phyloP scores from a whole-genome alignment of 2,888 invertebrate genomes.

The Vanessa cardui region DNA sequence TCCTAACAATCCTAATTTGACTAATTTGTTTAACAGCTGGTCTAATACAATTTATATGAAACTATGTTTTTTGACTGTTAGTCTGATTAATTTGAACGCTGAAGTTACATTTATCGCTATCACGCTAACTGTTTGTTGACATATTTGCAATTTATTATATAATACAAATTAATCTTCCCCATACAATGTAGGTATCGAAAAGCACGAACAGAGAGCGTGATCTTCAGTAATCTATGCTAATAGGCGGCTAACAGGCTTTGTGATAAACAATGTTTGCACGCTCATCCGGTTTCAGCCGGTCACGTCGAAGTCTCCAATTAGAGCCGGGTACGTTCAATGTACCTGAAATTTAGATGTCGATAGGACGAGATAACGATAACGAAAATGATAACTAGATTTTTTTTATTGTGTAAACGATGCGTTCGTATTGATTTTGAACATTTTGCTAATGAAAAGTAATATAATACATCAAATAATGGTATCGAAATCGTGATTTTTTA shows the following conservation, averaged over 20 bases:
- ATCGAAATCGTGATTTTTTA: too few relatives aligned
- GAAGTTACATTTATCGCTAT: neutral
- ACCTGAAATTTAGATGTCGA: conserved; percentile 22
- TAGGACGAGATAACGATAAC: conserved; percentile 4
- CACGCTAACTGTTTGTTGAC: neutral
- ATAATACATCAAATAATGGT: too few relatives aligned
- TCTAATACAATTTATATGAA: too few relatives aligned
- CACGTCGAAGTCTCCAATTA: conserved; percentile 23
- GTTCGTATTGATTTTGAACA: too few relatives aligned
- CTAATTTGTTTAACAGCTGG: too few relatives aligned
- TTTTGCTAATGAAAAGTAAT: too few relatives aligned
- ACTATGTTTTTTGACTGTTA: too few relatives aligned
- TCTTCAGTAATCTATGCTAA: conserved; percentile 32
- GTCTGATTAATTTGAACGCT: neutral
- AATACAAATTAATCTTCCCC: conserved; percentile 11
- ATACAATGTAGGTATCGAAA: conserved; percentile 7
- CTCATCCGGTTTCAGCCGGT: conserved; percentile 26
- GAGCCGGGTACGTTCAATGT: conserved; percentile 12
- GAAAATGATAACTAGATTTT: neutral
- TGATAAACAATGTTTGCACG: conserved; percentile 26
- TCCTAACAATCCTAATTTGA: too few relatives aligned
- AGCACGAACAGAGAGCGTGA: conserved; percentile 30
- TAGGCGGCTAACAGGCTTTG: conserved; percentile 28
- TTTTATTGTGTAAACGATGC: neutral
- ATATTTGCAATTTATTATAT: neutral